Conservation (phyloP, 2,113 vertebrate genomes). For the Ellobius talpinus region DNA sequence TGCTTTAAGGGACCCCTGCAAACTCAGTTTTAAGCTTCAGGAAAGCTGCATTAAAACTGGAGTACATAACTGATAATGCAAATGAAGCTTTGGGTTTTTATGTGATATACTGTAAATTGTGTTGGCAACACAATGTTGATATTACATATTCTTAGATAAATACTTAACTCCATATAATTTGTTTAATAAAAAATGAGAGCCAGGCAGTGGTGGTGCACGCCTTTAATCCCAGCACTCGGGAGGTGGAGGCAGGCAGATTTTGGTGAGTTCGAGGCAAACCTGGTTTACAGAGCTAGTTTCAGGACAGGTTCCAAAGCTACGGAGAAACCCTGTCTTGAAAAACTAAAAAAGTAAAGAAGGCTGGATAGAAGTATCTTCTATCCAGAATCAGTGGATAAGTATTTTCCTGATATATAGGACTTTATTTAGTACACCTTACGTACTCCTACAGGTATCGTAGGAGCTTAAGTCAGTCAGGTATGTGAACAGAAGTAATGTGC, state of each 20-base stretch:
- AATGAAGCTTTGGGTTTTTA: slow-evolving; percentile 19
- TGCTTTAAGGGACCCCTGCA: slow-evolving; percentile 15
- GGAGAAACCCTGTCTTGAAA: too few relatives aligned
- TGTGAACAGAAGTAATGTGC: neutral
- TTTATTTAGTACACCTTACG: neutral
- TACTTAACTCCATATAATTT: neutral
- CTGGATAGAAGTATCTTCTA: slow-evolving; percentile 26
- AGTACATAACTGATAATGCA: neutral
- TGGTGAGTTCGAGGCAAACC: too few relatives aligned
- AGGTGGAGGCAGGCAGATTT: too few relatives aligned
- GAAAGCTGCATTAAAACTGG: slow-evolving; percentile 32
- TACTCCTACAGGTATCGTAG: neutral
- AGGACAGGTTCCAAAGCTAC: too few relatives aligned
- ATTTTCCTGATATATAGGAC: neutral
- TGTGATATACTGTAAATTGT: slow-evolving; percentile 10
- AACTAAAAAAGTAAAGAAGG: too few relatives aligned
- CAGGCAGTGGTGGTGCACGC: too few relatives aligned
- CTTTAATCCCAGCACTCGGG: too few relatives aligned
- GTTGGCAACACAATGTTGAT: neutral
- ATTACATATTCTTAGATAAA: slow-evolving; percentile 1
- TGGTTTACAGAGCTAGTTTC: too few relatives aligned
- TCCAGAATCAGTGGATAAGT: neutral
- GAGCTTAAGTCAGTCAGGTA: neutral
- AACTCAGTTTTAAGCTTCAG: neutral
- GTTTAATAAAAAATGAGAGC: too few relatives aligned